phyloP scores from a whole-genome alignment of 2,888 invertebrate genomes.

The Volucella inflata region DNA sequence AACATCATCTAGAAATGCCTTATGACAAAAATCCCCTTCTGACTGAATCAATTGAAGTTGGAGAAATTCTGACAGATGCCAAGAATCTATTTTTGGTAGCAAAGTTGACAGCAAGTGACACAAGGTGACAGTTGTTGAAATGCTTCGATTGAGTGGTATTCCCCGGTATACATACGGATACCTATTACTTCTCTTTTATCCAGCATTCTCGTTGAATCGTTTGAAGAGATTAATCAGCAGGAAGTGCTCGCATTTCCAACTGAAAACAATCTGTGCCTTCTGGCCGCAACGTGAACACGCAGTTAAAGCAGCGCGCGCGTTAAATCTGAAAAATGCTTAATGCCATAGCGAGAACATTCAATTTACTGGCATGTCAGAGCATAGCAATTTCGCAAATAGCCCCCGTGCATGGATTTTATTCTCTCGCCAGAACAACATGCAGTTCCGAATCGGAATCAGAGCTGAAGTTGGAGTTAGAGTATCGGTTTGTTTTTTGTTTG shows the following conservation, averaged over 20 bases:
- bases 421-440: slow-evolving; percentile 12
- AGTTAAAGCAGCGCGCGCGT: slow-evolving; percentile 36
- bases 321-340: slow-evolving; percentile 62
- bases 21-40: slow-evolving; percentile 37
- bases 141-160: slow-evolving; percentile 60
- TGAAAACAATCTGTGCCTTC: slow-evolving; percentile 49
- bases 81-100: slow-evolving; percentile 61
- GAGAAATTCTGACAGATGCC: slow-evolving; percentile 61
- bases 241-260: slow-evolving; percentile 68
- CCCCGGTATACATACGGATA: slow-evolving; percentile 2
- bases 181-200: no score
- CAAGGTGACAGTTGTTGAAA: slow-evolving; percentile 73
- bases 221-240: slow-evolving; percentile 64
- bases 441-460: neutral
- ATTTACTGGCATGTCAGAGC: slow-evolving; percentile 71
- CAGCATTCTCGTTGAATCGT: neutral
- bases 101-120: slow-evolving; percentile 67
- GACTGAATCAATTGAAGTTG: slow-evolving; percentile 65
- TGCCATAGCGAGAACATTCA: slow-evolving; percentile 71
- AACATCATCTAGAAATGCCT: neutral
- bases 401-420: slow-evolving; percentile 70
- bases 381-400: slow-evolving; percentile 72
- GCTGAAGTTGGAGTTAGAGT: slow-evolving; percentile 4
- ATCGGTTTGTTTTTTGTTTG: neutral
- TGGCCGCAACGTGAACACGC: slow-evolving; percentile 45